Evolutionary conservation across 2,888 invertebrate species (phyloP), one percentile per base, ranked within the genome.

Genomic region (Coenonympha arcania): DNA sequence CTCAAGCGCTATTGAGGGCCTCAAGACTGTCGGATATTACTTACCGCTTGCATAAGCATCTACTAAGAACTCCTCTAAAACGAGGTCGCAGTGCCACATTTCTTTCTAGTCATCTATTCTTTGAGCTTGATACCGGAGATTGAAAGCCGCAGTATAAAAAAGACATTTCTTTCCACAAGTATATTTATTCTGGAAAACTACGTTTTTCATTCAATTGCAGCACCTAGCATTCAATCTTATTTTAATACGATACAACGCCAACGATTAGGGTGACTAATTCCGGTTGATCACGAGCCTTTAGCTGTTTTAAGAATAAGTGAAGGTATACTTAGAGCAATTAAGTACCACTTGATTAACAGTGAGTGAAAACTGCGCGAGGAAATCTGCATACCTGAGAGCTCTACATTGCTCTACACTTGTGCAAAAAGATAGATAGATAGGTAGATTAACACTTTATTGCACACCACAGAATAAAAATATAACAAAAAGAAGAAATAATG

Each of bases 21-120:
- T 53, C 37, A 46, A 57, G 49, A 50, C 31, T 15, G 39, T 58
- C 54, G 57, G 57, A 57, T 55, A 54, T 56, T 55, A 52, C 52
- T 52, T 46, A 53, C 47, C 54, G 55, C 55, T 50, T 59, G 59
- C 59, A 54, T 57, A 56, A 56, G 57, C 55, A 58, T 41, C 57
- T 43, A 50, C 55, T 52, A 42, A 57, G 57, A 50, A 55, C 54
- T 53, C 49, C 56, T 60, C 51, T 41, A 57, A 55, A 60, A 60
- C 42, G 54, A 57, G 58, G 60, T 60, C 60, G 50, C 54, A 34
- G 47, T 46, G 44, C 47, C 49, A 50, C 51, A 54, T 59, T 54
- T 57, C 52, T 58, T 48, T 45, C 16, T 48, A 55, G 52, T 60
- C 49, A 48, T 44, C 48, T 34, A 44, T 40, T 49, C 22, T 46